A percentile compares a stretch with the other conserved stretches of the same genome.
Evolutionary conservation across 2,113 vertebrate species (phyloP).

Genomic region (Aplodontia rufa): DNA sequence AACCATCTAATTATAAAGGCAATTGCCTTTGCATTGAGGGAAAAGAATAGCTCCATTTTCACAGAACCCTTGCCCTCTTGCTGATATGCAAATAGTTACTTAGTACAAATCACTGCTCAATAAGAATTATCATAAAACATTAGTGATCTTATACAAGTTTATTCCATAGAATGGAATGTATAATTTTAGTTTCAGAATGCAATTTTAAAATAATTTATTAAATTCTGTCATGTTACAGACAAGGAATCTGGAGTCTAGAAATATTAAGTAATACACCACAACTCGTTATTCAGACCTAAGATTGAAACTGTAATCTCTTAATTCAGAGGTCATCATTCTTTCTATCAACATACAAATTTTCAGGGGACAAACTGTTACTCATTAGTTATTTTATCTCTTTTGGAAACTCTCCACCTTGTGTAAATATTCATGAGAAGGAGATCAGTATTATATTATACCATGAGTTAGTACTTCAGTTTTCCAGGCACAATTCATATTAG

Average conservation of each 20-base stretch:
- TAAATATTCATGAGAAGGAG: not conserved
- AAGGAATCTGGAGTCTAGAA: not conserved
- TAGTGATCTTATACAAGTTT: conserved; percentile 39
- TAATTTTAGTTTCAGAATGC: conserved; percentile 25
- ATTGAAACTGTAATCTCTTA: not conserved
- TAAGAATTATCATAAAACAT: conserved; percentile 40
- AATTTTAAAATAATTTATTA: conserved; percentile 5
- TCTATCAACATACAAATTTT: not conserved
- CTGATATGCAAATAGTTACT: conserved; percentile 59
- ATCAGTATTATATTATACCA: not conserved
- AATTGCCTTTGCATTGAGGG: conserved; percentile 47
- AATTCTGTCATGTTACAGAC: not conserved
- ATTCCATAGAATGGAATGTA: not conserved
- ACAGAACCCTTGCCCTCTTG: conserved; percentile 47
- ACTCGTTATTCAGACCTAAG: not conserved
- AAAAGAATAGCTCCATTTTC: conserved; percentile 49
- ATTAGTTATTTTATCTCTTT: not conserved
- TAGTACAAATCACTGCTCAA: conserved; percentile 40
- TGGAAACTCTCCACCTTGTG: not conserved
- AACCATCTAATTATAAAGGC: conserved; percentile 45
- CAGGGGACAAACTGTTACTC: not conserved
- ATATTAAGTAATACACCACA: not conserved
- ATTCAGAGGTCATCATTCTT: not conserved
- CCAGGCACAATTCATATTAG: not conserved
- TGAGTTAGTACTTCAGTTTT: not conserved